Conservation (phyloP, 92 coral and sea anemone genomes). For the Isaurus tuberculatus region DNA sequence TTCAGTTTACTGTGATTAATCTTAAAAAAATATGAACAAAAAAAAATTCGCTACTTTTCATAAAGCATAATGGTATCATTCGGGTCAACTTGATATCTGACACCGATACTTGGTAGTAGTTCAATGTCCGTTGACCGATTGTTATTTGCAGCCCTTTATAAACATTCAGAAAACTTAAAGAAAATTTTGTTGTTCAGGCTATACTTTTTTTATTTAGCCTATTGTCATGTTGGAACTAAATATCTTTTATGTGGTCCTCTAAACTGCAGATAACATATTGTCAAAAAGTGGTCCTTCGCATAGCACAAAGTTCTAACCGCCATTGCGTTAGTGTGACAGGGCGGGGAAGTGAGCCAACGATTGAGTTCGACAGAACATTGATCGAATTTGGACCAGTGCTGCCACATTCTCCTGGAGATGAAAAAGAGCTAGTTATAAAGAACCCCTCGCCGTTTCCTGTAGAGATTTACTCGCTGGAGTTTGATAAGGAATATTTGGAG, state of each 20-base stretch:
- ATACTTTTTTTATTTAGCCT: background rate
- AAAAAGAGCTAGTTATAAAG: conserved; percentile 81
- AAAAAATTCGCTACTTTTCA: too few relatives aligned
- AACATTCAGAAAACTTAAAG: too few relatives aligned
- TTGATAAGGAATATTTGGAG: conserved; percentile 96
- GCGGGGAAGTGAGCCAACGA: conserved; percentile 95
- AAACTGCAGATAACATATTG: conserved; percentile 70
- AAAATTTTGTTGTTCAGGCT: too few relatives aligned
- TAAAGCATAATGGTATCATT: too few relatives aligned
- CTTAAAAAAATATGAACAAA: too few relatives aligned
- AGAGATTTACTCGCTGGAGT: conserved; percentile 94
- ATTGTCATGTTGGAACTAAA: background rate
- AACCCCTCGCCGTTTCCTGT: conserved; percentile 93
- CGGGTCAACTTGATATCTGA: too few relatives aligned
- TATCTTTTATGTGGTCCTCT: background rate
- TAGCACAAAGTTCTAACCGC: conserved; percentile 92
- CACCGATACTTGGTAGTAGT: too few relatives aligned
- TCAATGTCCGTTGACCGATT: too few relatives aligned
- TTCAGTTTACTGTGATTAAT: too few relatives aligned
- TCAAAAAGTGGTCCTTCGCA: conserved; percentile 85
- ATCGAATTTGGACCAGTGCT: conserved; percentile 97
- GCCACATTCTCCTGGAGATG: conserved; percentile 96
- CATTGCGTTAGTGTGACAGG: conserved; percentile 86
- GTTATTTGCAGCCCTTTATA: too few relatives aligned
- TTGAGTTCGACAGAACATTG: conserved; percentile 91